These are phyloP conservation scores for Stenoptilia bipunctidactyla DNA, from an alignment of 2,888 invertebrate genomes.

Conservation along the genomic window DNA sequence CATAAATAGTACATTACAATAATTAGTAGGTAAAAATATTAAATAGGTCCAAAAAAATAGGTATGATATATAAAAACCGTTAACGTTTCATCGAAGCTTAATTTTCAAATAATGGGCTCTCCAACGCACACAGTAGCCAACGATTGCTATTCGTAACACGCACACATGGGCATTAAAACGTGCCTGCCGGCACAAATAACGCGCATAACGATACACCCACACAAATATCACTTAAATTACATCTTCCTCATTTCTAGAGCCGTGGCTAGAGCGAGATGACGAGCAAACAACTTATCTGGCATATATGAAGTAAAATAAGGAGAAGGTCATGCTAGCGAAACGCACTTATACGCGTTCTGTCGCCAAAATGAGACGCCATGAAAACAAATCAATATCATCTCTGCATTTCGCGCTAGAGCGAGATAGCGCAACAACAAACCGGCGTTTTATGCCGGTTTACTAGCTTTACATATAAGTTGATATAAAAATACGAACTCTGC, in stretches of 20 bases:
- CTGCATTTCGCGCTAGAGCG: constrained; percentile 51
- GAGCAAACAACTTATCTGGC: constrained; percentile 61
- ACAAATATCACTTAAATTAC: constrained; percentile 26
- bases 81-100: too few relatives aligned
- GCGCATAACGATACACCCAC: constrained; percentile 8
- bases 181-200: constrained; percentile 20
- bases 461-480: constrained; percentile 24
- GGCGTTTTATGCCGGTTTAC: constrained; percentile 50
- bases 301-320: constrained; percentile 51
- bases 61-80: too few relatives aligned
- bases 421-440: constrained; percentile 67
- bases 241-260: constrained; percentile 46
- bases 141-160: constrained; percentile 22
- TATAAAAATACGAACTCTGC: constrained; percentile 33
- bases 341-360: constrained; percentile 36
- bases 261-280: constrained; percentile 63
- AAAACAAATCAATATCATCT: constrained; percentile 72
- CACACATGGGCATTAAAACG: constrained; percentile 23
- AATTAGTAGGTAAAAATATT: too few relatives aligned
- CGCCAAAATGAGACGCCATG: constrained; percentile 63
- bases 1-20: too few relatives aligned
- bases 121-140: constrained; percentile 12
- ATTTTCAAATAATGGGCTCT: too few relatives aligned
- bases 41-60: too few relatives aligned
- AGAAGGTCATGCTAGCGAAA: constrained; percentile 59